Conservation (phyloP, 1,140 invertebrate species). For the Paraescarpia echinospica region DNA sequence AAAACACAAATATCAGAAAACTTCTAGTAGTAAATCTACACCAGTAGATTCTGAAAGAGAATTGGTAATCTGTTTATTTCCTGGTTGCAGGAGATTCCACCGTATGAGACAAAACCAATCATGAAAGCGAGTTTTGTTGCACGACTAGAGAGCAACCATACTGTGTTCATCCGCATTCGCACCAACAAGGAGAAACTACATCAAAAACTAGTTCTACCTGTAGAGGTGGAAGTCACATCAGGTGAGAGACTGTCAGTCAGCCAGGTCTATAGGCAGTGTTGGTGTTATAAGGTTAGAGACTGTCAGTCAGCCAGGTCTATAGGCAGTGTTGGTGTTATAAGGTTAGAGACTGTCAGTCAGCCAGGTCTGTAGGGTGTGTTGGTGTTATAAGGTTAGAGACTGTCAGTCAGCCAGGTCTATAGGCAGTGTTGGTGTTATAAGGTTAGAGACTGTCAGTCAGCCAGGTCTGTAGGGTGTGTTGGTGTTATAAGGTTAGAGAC, state of each 20-base stretch:
- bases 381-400: too few species aligned
- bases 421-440: too few species aligned
- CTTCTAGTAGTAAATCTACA: neutral
- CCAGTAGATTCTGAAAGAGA: neutral
- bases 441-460: too few species aligned
- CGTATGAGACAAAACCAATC: constrained; percentile 84
- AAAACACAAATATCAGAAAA: too few species aligned
- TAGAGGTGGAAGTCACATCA: constrained; percentile 83
- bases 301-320: too few species aligned
- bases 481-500: too few species aligned
- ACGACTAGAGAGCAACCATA: constrained; percentile 75
- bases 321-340: too few species aligned
- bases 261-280: neutral
- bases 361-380: too few species aligned
- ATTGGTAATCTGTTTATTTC: neutral
- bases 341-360: too few species aligned
- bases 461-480: too few species aligned
- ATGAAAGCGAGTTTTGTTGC: constrained; percentile 84
- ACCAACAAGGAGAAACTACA: constrained; percentile 72
- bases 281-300: too few species aligned
- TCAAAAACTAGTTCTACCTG: constrained; percentile 68
- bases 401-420: too few species aligned
- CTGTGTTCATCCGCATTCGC: constrained; percentile 79
- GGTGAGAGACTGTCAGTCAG: constrained; percentile 36
- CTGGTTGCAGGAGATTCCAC: constrained; percentile 72